Evolutionary conservation across 37 sponge, comb jelly and placozoan genomes (phyloP).

Genomic region (Tethya wilhelma): DNA sequence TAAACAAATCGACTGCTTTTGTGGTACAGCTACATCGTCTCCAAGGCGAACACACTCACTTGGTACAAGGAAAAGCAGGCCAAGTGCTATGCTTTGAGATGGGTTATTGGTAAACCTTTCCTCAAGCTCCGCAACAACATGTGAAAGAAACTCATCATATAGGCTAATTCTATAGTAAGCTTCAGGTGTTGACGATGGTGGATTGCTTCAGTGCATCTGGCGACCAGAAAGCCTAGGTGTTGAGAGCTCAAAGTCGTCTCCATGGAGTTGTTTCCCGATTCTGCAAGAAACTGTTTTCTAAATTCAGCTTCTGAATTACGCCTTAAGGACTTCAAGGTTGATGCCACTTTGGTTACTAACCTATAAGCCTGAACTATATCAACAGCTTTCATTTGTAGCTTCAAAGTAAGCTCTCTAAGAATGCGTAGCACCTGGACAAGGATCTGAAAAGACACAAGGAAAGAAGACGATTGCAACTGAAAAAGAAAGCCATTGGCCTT

Average conservation of each 20-base stretch:
- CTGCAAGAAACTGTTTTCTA: constrained; percentile 8
- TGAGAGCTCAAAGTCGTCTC: constrained; percentile 33
- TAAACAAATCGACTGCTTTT: too few species aligned
- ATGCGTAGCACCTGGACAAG: constrained; percentile 27
- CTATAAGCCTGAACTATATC: constrained; percentile 66
- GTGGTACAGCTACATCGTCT: too few species aligned
- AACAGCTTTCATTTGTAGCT: constrained; percentile 63
- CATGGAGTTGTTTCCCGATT: constrained; percentile 35
- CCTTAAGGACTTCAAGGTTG: constrained; percentile 35
- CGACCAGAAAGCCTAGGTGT: constrained; percentile 34
- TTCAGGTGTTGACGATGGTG: too few species aligned
- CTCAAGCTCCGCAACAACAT: too few species aligned
- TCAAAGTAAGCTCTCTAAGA: constrained; percentile 50
- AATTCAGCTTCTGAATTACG: constrained; percentile 28
- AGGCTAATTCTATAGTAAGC: too few species aligned
- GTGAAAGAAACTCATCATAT: too few species aligned
- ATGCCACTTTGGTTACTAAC: constrained; percentile 10
- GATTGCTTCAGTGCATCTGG: constrained; percentile 47
- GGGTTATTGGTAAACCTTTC: too few species aligned
- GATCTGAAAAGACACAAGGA: constrained; percentile 57
- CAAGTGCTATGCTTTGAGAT: too few species aligned
- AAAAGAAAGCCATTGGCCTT: constrained; percentile 56
- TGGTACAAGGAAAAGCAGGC: too few species aligned
- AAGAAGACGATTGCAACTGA: constrained; percentile 48
- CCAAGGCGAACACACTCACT: too few species aligned